Conservation (phyloP, 2,797 vertebrate genomes). For the Darevskia nairensis region DNA sequence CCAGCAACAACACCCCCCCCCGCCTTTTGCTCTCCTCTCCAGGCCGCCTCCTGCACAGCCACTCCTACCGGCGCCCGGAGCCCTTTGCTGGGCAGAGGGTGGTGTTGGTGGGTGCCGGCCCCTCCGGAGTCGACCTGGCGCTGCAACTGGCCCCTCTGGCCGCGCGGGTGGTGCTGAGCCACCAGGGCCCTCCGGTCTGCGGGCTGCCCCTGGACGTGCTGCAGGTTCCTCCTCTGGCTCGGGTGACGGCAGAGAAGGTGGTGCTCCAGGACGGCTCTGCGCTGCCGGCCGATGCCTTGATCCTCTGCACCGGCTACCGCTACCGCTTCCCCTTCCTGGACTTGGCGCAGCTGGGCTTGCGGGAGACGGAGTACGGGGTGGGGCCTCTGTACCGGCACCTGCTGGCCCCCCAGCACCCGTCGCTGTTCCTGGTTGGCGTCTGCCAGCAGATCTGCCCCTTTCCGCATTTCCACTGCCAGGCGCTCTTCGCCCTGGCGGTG, state of each 20-base stretch:
- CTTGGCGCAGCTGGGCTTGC: conserved; percentile 48
- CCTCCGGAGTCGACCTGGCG: conserved; percentile 85
- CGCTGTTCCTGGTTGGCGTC: conserved; percentile 81
- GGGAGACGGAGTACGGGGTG: conserved; percentile 71
- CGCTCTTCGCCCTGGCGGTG: conserved; percentile 71
- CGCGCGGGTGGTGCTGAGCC: conserved; percentile 80
- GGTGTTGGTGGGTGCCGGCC: conserved; percentile 80
- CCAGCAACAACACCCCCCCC: too few species aligned
- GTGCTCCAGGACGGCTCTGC: conserved; percentile 76
- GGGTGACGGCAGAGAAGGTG: conserved; percentile 68
- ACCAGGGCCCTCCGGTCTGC: conserved; percentile 61
- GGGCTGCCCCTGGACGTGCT: conserved; percentile 72
- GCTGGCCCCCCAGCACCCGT: conserved; percentile 78
- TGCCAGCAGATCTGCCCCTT: conserved; percentile 83
- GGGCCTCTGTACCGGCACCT: conserved; percentile 79
- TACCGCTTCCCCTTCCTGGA: conserved; percentile 80
- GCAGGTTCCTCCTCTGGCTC: conserved; percentile 63
- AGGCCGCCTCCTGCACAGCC: conserved; percentile 82
- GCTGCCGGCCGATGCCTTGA: conserved; percentile 71
- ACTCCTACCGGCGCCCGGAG: conserved; percentile 78
- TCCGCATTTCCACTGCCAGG: conserved; percentile 83
- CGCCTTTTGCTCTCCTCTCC: neutral
- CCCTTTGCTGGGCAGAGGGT: conserved; percentile 76
- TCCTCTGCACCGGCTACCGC: conserved; percentile 86
- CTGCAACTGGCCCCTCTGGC: conserved; percentile 75